Conservation (phyloP, 2,888 invertebrate genomes). For the Eristalinus aeneus region DNA sequence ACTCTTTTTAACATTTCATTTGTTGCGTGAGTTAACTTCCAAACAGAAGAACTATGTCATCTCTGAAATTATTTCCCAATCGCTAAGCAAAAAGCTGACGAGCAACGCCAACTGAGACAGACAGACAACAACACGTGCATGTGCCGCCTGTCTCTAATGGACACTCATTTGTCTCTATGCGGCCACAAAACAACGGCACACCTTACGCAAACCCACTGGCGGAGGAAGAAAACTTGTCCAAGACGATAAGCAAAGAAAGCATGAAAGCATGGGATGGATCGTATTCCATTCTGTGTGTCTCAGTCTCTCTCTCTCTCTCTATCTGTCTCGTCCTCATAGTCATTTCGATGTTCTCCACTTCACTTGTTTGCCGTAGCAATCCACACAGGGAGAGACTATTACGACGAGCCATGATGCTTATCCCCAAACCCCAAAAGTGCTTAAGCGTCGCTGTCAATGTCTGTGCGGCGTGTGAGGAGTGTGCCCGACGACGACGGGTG, state of each 20-base stretch:
- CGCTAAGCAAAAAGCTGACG: not conserved
- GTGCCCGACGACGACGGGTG: conserved; percentile 6
- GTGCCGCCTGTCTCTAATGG: not conserved
- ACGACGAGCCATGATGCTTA: conserved; percentile 32
- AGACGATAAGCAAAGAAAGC: conserved; percentile 41
- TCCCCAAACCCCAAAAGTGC: conserved; percentile 37
- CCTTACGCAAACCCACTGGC: conserved; percentile 34
- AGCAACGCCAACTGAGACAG: not conserved
- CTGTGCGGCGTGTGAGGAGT: conserved; percentile 13
- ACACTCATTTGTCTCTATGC: conserved; percentile 14
- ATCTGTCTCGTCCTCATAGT: conserved; percentile 25
- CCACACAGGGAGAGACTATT: not conserved
- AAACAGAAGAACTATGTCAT: not conserved
- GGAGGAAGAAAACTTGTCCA: conserved; percentile 33
- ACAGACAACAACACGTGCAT: not conserved
- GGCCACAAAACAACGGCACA: conserved; percentile 25
- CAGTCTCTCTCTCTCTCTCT: conserved; percentile 5
- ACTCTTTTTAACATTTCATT: not conserved
- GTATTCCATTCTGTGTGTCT: conserved; percentile 47
- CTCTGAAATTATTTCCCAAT: not conserved
- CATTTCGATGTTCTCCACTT: conserved; percentile 30
- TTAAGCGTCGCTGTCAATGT: conserved; percentile 36
- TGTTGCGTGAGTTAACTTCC: not conserved
- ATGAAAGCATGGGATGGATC: conserved; percentile 53
- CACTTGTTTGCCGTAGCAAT: conserved; percentile 13